Evolutionary conservation across 2,113 vertebrate species (phyloP).

Genomic region (Phrynocephalus versicolor): DNA sequence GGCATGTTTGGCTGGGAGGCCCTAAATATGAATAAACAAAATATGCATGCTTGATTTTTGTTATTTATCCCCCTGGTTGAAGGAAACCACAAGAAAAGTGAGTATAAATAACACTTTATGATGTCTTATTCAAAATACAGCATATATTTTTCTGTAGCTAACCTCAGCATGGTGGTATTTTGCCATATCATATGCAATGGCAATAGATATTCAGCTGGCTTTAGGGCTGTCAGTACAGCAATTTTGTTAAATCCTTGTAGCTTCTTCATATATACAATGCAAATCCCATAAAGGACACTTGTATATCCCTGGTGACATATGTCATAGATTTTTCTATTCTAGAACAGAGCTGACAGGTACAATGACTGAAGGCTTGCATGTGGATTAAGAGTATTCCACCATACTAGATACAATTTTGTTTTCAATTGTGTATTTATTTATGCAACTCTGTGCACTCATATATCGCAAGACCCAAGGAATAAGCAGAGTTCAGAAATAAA

Average conservation of each 20-base stretch:
- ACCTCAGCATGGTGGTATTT: constrained; percentile 45
- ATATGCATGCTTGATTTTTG: constrained; percentile 78
- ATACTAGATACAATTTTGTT: constrained; percentile 6
- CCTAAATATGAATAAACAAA: constrained; percentile 76
- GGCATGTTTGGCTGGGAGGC: constrained; percentile 69
- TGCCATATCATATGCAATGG: constrained; percentile 47
- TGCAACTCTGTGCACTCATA: not conserved
- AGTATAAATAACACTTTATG: constrained; percentile 75
- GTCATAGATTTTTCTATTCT: constrained; percentile 57
- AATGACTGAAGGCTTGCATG: constrained; percentile 9
- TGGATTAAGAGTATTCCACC: constrained; percentile 14
- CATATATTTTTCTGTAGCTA: constrained; percentile 60
- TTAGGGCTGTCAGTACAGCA: constrained; percentile 62
- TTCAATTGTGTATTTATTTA: not conserved
- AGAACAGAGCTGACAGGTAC: constrained; percentile 28
- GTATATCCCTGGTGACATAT: constrained; percentile 57
- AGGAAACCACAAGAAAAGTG: constrained; percentile 72
- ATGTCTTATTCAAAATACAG: constrained; percentile 68
- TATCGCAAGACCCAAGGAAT: not conserved
- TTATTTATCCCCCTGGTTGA: constrained; percentile 77
- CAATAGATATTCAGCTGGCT: constrained; percentile 59
- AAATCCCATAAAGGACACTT: constrained; percentile 55
- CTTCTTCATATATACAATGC: constrained; percentile 66
- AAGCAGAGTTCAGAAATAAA: not conserved
- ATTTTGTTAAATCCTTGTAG: constrained; percentile 63